Evolutionary conservation across 2,888 invertebrate species (phyloP), one percentile per base, ranked within the genome.

Genomic region (Trissolcus japonicus): DNA sequence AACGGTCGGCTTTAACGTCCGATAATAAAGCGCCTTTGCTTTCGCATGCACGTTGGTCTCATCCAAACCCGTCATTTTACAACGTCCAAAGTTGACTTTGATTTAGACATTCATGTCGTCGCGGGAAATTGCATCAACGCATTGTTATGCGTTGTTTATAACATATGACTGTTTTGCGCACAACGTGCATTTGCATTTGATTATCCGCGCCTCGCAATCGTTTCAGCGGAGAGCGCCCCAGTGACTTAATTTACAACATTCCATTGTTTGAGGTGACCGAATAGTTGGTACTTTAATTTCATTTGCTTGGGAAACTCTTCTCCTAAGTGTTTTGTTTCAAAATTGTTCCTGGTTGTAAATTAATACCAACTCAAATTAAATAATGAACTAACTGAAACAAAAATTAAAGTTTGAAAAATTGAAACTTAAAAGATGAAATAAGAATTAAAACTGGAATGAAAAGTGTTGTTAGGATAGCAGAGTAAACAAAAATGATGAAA

Each of bases 111-210:
- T 60, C 61, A 17, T 35, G 55, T 59, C 67, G 19, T 16, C 40
- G 35, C 25, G 46, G 21, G 21, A 54, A 69, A 69, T 69, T 69
- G 54, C 68, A 55, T 69, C 61, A 69, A 48, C 68, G 40, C 46
- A 69, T 69, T 69, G 61, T 69, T 55, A 69, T 69, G 61, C 68
- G 48, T 67, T 67, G 43, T 67, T 67, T 67, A 41, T 21, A 59
- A 48, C 56, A 35, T 21, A 17, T 35, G 17, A 3, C 55, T 29
- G 14, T 19, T 57, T 50, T 66, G 40, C 25, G 46, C 41, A 19
- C 14, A 54, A 43, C n/a, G 11, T 51, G 50, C 14, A 54, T 54
- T 60, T 60, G 48, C 29, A 16, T 61, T 61, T 61, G 35, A 61
- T 51, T 40, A 41, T 51, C 41, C n/a, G n/a, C n/a, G n/a, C 40